A percentile compares a stretch with the other conserved stretches of the same genome.
Conservation (phyloP, 2,113 vertebrate genomes). For the Brachyistius frenatus region DNA sequence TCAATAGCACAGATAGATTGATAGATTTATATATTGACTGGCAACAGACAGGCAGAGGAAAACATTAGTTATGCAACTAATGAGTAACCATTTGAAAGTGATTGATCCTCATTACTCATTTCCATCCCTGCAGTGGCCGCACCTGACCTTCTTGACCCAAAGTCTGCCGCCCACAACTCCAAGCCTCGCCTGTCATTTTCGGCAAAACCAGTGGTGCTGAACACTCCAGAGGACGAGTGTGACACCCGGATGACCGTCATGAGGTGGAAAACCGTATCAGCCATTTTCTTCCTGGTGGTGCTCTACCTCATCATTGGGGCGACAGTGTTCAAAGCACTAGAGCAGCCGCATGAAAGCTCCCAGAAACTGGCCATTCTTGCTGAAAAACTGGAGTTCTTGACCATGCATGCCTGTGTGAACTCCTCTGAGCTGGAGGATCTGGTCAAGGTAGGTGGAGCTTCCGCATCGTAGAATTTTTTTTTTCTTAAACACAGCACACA, state of each 20-base stretch:
- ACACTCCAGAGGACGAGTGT: constrained; percentile 88
- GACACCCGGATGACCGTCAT: constrained; percentile 93
- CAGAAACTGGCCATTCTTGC: constrained; percentile 92
- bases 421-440: constrained; percentile 94
- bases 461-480: background rate
- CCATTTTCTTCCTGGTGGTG: constrained; percentile 97
- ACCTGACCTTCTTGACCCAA: constrained; percentile 98
- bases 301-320: constrained; percentile 96
- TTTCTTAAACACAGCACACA: no score
- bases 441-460: constrained; percentile 88
- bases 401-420: constrained; percentile 92
- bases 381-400: constrained; percentile 92
- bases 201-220: constrained; percentile 90
- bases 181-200: constrained; percentile 97
- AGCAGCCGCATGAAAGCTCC: constrained; percentile 93
- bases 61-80: background rate
- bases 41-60: no score
- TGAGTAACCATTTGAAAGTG: background rate
- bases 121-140: constrained; percentile 91
- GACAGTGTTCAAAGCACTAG: constrained; percentile 95
- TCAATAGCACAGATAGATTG: no score
- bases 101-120: constrained; percentile 8
- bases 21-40: no score
- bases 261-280: constrained; percentile 99
- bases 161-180: constrained; percentile 94